Percentiles rank a stretch among this genome's conserved stretches.
These are phyloP conservation scores for Sebastes iracundus DNA, from an alignment of 2,797 vertebrate species.

Conservation along the genomic window DNA sequence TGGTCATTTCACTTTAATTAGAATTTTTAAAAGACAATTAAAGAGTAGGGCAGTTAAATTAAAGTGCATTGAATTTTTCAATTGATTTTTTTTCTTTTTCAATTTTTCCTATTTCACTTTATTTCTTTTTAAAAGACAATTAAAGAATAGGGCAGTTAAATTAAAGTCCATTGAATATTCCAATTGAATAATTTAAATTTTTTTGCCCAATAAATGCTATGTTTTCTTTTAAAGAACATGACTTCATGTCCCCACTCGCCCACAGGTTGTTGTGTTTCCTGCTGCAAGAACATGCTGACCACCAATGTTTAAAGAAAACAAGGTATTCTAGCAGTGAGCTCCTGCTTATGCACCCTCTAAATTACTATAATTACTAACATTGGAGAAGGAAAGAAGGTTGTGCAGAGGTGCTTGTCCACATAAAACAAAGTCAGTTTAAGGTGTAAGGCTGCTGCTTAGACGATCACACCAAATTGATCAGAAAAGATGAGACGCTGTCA, in stretches of 20 bases:
- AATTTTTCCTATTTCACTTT: background rate
- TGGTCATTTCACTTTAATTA: background rate
- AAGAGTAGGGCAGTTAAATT: background rate
- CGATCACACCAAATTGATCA: background rate
- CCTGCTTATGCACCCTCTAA: background rate
- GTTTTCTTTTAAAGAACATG: background rate
- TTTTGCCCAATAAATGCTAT: background rate
- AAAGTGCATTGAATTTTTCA: background rate
- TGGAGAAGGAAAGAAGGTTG: background rate
- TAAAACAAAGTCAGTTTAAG: background rate
- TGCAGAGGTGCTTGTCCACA: background rate
- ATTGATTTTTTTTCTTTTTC: background rate
- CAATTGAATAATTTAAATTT: background rate
- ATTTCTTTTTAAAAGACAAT: background rate
- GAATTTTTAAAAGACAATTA: background rate
- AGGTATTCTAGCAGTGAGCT: background rate
- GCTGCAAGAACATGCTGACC: background rate
- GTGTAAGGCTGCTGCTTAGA: background rate
- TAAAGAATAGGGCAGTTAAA: background rate
- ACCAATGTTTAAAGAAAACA: background rate
- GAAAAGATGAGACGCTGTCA: conserved; percentile 2
- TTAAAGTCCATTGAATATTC: background rate
- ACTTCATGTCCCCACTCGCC: background rate
- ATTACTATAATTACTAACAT: background rate
- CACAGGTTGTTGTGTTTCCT: background rate